Conservation (phyloP, 2,888 invertebrate genomes). For the Drosophila antonietae region DNA sequence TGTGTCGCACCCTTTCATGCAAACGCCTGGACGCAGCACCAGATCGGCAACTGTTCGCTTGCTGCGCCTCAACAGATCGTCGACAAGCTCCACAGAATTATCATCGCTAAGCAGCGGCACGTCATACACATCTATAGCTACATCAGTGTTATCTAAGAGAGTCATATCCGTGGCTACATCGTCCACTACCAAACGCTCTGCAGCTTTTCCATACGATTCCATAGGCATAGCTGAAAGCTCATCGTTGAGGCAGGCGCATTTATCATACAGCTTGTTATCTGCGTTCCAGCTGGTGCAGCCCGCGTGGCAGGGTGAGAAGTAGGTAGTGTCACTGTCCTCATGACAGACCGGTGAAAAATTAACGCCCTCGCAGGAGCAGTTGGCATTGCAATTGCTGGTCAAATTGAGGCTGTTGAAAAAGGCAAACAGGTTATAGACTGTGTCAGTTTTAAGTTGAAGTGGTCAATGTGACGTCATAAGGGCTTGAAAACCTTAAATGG, state of each 20-base stretch:
- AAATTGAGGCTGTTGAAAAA: slow-evolving; percentile 85
- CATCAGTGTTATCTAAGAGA: slow-evolving; percentile 7
- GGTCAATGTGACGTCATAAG: neutral
- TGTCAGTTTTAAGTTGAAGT: neutral
- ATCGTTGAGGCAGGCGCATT: slow-evolving; percentile 51
- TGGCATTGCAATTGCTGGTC: slow-evolving; percentile 86
- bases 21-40: slow-evolving; percentile 84
- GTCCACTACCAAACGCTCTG: slow-evolving; percentile 21
- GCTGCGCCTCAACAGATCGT: slow-evolving; percentile 42
- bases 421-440: neutral
- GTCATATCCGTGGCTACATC: slow-evolving; percentile 21
- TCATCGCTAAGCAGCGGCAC: slow-evolving; percentile 50
- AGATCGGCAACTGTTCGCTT: slow-evolving; percentile 44
- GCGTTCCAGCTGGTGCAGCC: slow-evolving; percentile 86
- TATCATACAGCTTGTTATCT: slow-evolving; percentile 52
- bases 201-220: slow-evolving; percentile 2
- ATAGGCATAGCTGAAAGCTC: slow-evolving; percentile 12
- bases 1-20: slow-evolving; percentile 85
- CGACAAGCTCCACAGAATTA: slow-evolving; percentile 24
- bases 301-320: slow-evolving; percentile 90
- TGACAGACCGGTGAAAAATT: slow-evolving; percentile 89
- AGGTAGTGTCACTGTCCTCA: slow-evolving; percentile 86
- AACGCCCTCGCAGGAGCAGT: slow-evolving; percentile 87
- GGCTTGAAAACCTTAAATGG: neutral
- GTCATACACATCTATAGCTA: slow-evolving; percentile 3